Percentiles rank a stretch among this genome's conserved stretches.
These are phyloP conservation scores for Oncorhynchus gorbuscha DNA, from an alignment of 2,113 vertebrate genomes.

Conservation along the genomic window DNA sequence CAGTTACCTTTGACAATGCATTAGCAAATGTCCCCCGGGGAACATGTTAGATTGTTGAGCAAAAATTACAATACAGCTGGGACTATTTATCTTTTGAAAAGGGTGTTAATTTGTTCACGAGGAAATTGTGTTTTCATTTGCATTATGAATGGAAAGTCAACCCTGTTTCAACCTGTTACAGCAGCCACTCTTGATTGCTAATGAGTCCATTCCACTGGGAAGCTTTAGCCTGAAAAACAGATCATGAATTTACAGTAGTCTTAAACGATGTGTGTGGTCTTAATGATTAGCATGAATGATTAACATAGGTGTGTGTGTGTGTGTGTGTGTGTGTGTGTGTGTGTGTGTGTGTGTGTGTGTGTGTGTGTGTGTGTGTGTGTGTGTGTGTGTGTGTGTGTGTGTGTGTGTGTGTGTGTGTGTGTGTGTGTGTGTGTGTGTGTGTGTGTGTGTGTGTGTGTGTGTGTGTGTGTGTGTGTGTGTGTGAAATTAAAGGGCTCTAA, in stretches of 20 bases:
- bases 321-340: background rate
- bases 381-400: background rate
- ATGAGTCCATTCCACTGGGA: conserved; percentile 60
- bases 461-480: background rate
- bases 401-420: background rate
- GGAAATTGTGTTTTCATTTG: conserved; percentile 72
- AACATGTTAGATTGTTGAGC: conserved; percentile 72
- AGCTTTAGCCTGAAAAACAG: conserved; percentile 64
- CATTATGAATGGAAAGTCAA: conserved; percentile 73
- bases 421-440: background rate
- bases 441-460: background rate
- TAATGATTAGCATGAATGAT: background rate
- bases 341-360: background rate
- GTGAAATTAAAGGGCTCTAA: conserved; percentile 38
- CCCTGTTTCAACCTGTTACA: conserved; percentile 66
- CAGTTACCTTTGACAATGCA: conserved; percentile 61
- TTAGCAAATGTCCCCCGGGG: conserved; percentile 57
- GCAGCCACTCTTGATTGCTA: conserved; percentile 57
- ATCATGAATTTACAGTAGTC: conserved; percentile 52
- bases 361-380: background rate
- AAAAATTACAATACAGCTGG: conserved; percentile 74
- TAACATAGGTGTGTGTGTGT: background rate
- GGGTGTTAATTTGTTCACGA: conserved; percentile 76
- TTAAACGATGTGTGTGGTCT: conserved; percentile 13
- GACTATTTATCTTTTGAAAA: conserved; percentile 78